These are phyloP conservation scores for Palythoa grandiflora DNA, from an alignment of 92 coral and sea anemone genomes.

Conservation along the genomic window DNA sequence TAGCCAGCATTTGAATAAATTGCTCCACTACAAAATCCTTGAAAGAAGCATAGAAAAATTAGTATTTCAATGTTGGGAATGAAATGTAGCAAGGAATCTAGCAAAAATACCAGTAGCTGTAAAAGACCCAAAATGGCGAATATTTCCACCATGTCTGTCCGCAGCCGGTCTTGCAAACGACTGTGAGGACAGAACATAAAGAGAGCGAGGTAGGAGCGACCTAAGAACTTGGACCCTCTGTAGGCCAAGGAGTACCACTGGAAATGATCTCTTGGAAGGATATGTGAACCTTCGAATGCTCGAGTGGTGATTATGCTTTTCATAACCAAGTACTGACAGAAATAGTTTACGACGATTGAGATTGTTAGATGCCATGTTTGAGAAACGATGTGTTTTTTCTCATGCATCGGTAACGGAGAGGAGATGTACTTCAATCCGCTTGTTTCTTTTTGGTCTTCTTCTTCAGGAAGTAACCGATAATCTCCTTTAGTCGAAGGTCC, in stretches of 20 bases:
- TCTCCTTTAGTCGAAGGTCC: neutral
- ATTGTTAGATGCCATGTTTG: constrained; percentile 23
- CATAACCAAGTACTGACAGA: constrained; percentile 36
- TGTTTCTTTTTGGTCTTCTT: neutral
- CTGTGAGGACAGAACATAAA: constrained; percentile 4
- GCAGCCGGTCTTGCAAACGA: neutral
- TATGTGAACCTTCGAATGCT: constrained; percentile 12
- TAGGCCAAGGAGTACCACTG: constrained; percentile 41
- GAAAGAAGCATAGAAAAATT: neutral
- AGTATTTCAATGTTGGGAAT: constrained; percentile 12
- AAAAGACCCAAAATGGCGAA: constrained; percentile 9
- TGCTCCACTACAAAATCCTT: constrained; percentile 38
- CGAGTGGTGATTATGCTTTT: constrained; percentile 32
- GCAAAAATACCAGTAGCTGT: constrained; percentile 3
- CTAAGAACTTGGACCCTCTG: constrained; percentile 32
- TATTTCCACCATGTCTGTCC: neutral
- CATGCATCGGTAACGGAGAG: neutral
- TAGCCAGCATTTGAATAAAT: constrained; percentile 18
- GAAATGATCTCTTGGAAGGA: constrained; percentile 47
- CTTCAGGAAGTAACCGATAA: neutral
- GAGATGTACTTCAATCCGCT: neutral
- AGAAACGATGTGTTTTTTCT: constrained; percentile 7
- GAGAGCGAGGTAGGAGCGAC: constrained; percentile 32
- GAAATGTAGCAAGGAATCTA: constrained; percentile 22
- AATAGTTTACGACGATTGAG: constrained; percentile 28